Conservation (phyloP, 1,140 invertebrate species). For the Plectrocnemia conspersa region DNA sequence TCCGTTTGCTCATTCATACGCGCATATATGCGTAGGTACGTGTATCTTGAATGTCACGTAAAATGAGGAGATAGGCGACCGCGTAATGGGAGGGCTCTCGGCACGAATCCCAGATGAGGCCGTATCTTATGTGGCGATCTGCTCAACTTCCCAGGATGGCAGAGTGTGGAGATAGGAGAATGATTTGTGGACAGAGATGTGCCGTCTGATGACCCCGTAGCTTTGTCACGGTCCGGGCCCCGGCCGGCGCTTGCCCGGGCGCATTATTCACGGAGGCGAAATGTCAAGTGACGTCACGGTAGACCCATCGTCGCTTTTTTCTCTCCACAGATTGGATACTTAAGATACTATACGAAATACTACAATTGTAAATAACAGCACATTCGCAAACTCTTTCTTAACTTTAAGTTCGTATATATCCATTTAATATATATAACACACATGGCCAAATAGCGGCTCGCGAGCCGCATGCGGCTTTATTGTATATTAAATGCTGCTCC, state of each 20-base stretch:
- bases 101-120: background rate
- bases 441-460: too few relatives aligned
- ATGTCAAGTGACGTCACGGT: too few relatives aligned
- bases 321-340: too few relatives aligned
- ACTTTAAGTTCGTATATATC: too few relatives aligned
- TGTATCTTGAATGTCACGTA: conserved; percentile 7
- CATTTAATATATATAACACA: too few relatives aligned
- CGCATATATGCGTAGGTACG: background rate
- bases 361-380: too few relatives aligned
- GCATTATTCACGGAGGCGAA: background rate
- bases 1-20: background rate
- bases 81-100: background rate
- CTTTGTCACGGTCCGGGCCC: conserved; percentile 4
- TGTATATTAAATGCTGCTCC: too few relatives aligned
- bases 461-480: too few relatives aligned
- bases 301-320: too few relatives aligned
- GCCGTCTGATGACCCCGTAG: conserved; percentile 6
- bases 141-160: conserved; percentile 14
- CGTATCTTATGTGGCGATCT: conserved; percentile 7
- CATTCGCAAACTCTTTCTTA: too few relatives aligned
- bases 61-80: conserved; percentile 2
- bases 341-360: too few relatives aligned
- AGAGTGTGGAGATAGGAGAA: conserved; percentile 9
- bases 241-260: background rate
- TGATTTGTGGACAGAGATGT: conserved; percentile 26